Base-by-base conservation (phyloP, 2,113 vertebrate species). In the Calcarius ornatus region DNA sequence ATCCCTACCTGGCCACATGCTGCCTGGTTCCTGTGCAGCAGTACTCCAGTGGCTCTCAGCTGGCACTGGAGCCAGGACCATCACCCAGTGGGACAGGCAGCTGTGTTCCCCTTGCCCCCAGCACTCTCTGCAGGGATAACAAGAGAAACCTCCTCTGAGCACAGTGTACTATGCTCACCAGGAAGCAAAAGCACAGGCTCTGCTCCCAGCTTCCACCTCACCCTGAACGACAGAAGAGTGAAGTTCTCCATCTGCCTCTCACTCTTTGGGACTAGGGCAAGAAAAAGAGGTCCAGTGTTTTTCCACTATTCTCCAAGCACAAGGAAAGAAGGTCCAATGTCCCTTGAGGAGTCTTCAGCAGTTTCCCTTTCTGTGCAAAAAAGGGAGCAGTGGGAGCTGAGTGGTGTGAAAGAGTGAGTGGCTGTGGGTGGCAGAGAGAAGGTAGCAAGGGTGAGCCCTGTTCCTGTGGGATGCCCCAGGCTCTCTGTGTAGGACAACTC, bases 191-290 rank as follows among this genome's bases (percentile, higher is more conserved):
- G 51, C 22, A 63, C n/a, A 42, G 35, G 35, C 23, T 79, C 7
- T 27, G 43, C 69, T 84, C 48, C 47, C 43, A 72, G 0, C 14
- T 78, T 56, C 35, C 60, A 40, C 47, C 11, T 73, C 20, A 57
- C 0, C 0, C 54, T 50, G 21, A 51, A 35, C 10, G 31, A 80
- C 42, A 65, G 31, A 43, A 73, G 21, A 28, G 18, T 1, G 3
- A 84, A 76, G 37, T 56, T 7, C 1, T 31, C 23, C 10, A 51
- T 22, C n/a, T 87, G 19, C 47, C 9, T 69, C 25, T 78, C 9
- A 3, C 30, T 80, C 78, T 65, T 25, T 43, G 30, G 27, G 31
- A 69, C 38, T 35, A 20, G 15, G 19, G 27, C 59, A 89, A 47
- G 42, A 85, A 72, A 11, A 21, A 80, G 54, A 14, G 5, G 25